Evolutionary conservation across 1,140 invertebrate species (phyloP), one percentile per base, ranked within the genome.

Genomic region (Choristoneura fumiferana): DNA sequence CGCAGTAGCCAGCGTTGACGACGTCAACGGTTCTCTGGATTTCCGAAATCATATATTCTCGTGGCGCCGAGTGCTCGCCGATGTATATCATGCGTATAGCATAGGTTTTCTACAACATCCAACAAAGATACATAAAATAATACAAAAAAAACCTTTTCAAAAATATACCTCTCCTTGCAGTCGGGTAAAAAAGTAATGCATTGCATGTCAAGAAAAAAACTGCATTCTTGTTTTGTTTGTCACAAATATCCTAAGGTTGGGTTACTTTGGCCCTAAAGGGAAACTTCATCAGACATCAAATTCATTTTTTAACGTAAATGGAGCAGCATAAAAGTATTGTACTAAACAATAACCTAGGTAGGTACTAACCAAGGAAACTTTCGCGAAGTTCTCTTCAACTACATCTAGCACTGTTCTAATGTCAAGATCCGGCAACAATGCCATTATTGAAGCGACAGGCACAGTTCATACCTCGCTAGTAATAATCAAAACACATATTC

Each of bases 301-400:
- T n/a, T n/a, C n/a, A n/a, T n/a, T n/a, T n/a, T n/a, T n/a, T n/a
- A n/a, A n/a, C n/a, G 22, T 2, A 29, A 29, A 29, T 29, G 22
- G 22, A 3, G 22, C 6, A 29, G 22, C 6, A 29, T 29, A 29
- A 29, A 29, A 29, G 6, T 3, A 29, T 29, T 29, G 6, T 29
- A 15, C n/a, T 35, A 52, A 3, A 10, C 18, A 8, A 49, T 29
- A 13, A 63, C 8, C n/a, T 54, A 15, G 36, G 8, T 10, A 49
- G 4, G 12, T 60, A 75, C 74, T 69, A 57, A 89, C 87, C 70
- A 87, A 73, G 14, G 69, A 67, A 34, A 79, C 22, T 58, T 64
- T 74, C 49, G 78, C 52, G 54, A 89, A 89, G 57, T 87, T 89
- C 33, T 84, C 78, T 49, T 89, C 80, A 0, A 89, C 87, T 14